Percentiles rank a stretch among this genome's conserved stretches.
Evolutionary conservation across 2,113 vertebrate genomes (phyloP).

Genomic region (Mormyrus lacerda): DNA sequence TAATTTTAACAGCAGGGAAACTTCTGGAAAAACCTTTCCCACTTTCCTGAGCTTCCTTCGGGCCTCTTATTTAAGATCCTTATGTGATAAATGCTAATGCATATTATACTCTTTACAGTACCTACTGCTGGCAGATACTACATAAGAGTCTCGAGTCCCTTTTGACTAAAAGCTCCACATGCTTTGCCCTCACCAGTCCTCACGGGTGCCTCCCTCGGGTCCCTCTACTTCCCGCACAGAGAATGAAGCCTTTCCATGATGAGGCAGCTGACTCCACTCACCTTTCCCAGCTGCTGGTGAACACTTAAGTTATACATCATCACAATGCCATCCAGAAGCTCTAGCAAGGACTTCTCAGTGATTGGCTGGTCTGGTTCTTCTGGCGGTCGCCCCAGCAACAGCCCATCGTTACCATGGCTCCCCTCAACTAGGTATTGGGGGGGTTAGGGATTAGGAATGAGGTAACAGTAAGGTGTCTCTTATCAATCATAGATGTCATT

Average conservation of each 20-base stretch:
- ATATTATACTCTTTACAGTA: not conserved
- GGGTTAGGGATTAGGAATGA: not conserved
- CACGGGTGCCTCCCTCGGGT: not conserved
- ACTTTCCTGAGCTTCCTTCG: not conserved
- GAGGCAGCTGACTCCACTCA: constrained; percentile 35
- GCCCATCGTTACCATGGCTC: constrained; percentile 81
- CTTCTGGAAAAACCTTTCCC: not conserved
- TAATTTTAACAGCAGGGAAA: not conserved
- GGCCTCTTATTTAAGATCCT: not conserved
- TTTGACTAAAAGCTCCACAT: not conserved
- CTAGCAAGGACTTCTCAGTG: constrained; percentile 87
- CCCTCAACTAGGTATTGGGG: constrained; percentile 74
- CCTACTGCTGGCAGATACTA: not conserved
- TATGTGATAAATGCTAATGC: not conserved
- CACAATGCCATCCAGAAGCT: constrained; percentile 84
- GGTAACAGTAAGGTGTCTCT: not conserved
- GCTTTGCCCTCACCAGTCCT: not conserved
- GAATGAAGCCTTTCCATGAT: not conserved
- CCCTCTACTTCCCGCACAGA: not conserved
- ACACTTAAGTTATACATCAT: constrained; percentile 99
- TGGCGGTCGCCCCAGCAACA: constrained; percentile 82
- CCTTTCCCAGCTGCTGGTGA: constrained; percentile 97
- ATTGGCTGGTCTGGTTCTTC: constrained; percentile 82
- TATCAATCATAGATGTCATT: not conserved
- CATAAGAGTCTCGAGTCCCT: not conserved